These are phyloP conservation scores for Epirrhoe tristata DNA, from an alignment of 2,888 invertebrate genomes.

Conservation along the genomic window DNA sequence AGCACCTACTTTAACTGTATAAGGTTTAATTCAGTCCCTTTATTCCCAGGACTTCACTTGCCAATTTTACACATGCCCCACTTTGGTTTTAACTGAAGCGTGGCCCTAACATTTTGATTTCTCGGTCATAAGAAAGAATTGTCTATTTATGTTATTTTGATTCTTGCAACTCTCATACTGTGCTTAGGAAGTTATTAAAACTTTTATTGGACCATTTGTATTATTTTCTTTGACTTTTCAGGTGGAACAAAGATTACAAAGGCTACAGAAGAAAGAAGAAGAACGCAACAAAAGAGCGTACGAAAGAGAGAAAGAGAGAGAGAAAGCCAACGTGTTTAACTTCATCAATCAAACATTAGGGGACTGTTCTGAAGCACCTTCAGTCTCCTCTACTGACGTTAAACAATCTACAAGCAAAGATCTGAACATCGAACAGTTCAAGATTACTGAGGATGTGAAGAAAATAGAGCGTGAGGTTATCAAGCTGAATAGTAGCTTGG, in stretches of 20 bases:
- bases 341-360: slow-evolving; percentile 89
- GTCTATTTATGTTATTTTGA: no score
- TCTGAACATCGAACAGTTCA: slow-evolving; percentile 90
- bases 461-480: slow-evolving; percentile 88
- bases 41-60: no score
- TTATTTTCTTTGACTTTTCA: slow-evolving; percentile 41
- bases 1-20: neutral
- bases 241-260: slow-evolving; percentile 88
- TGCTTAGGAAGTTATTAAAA: no score
- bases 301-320: slow-evolving; percentile 86
- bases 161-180: no score
- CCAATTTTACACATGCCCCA: no score
- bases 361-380: slow-evolving; percentile 52
- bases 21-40: no score
- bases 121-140: no score
- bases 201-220: no score
- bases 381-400: slow-evolving; percentile 56
- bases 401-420: slow-evolving; percentile 87
- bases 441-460: slow-evolving; percentile 89
- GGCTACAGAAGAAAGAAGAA: slow-evolving; percentile 87
- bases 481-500: slow-evolving; percentile 87
- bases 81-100: no score
- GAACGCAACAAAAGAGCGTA: slow-evolving; percentile 87
- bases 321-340: slow-evolving; percentile 89
- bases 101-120: no score